Base-by-base conservation (phyloP, 2,888 invertebrate species). In the Stegophylla sp. region DNA sequence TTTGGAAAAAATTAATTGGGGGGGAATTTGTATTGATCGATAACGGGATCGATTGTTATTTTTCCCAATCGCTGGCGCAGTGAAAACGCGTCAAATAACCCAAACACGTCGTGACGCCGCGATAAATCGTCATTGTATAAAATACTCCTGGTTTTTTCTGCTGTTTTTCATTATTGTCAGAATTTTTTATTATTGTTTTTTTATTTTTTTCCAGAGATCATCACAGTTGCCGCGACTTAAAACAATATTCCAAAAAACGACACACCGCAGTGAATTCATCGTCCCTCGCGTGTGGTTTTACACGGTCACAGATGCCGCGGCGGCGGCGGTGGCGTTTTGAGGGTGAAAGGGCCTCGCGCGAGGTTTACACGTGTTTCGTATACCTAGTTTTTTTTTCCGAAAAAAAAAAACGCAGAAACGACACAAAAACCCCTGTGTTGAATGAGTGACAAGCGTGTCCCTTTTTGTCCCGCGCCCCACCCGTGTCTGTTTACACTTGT, bases 391-490 rank as follows among this genome's bases (percentile, higher is more conserved):
- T 64, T 77, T 76, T 66, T 76, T 66, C 53, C 2, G 1, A 0
- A 20, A 61, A 66, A 61, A 66, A 43, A 67, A 77, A 69, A 71
- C 23, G 53, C 34, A n/a, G 41, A n/a, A 71, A 77, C 12, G 43
- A 45, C 53, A 77, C 23, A 66, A 51, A 66, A 56, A 77, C 28
- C 69, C 71, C 61, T 28, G n/a, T 34, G 61, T 71, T 13, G 56
- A 79, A 71, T 71, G 79, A 79, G 71, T 79, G 79, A 79, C 79
- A 79, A 45, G 67, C 77, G 59, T 34, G 77, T 77, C 77, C 15
- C 56, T 67, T 76, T 75, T 63, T 56, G 59, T 43, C n/a, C 20
- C 20, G 13, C 66, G n/a, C 53, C n/a, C 45, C n/a, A 10, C 10
- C 28, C 75, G 48, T 71, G 56, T 71, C 69, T 71, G 79, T 79